These are phyloP conservation scores for Pseudomyrmex gracilis DNA, from an alignment of 1,140 invertebrate genomes.

Conservation along the genomic window DNA sequence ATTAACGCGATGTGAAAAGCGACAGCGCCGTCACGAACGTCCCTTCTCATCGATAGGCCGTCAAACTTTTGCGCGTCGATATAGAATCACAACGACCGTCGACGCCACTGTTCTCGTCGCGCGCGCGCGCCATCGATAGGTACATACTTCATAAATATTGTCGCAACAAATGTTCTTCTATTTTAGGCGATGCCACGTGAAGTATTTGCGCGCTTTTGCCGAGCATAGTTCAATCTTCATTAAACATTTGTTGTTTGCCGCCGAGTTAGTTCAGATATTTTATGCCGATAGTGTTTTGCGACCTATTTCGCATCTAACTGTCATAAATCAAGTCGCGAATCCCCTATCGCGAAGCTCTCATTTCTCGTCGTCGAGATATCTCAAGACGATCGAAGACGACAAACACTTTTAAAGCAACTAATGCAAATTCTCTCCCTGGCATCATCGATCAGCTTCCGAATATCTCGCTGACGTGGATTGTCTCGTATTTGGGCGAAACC, in stretches of 20 bases:
- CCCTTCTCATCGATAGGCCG: background rate
- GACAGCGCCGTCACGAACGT: background rate
- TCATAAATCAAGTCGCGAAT: constrained; percentile 11
- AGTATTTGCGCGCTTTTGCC: background rate
- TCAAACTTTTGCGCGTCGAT: constrained; percentile 29
- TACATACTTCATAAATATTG: background rate
- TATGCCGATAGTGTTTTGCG: background rate
- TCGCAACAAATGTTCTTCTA: background rate
- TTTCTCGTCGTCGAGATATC: background rate
- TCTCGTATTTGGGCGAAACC: constrained; percentile 1
- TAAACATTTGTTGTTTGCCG: background rate
- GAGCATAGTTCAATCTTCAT: no score
- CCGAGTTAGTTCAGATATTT: background rate
- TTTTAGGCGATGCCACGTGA: background rate
- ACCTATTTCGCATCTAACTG: background rate
- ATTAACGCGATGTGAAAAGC: constrained; percentile 41
- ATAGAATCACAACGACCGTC: background rate
- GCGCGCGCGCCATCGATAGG: background rate
- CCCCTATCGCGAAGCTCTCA: background rate
- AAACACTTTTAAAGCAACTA: background rate
- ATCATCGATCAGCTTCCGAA: background rate
- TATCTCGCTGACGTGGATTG: background rate
- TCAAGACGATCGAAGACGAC: constrained; percentile 29
- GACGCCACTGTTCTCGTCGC: no score
- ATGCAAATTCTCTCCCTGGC: background rate